Evolutionary conservation across 2,888 invertebrate species (phyloP), one percentile per base, ranked within the genome.

Genomic region (Himalopsyche japonica): DNA sequence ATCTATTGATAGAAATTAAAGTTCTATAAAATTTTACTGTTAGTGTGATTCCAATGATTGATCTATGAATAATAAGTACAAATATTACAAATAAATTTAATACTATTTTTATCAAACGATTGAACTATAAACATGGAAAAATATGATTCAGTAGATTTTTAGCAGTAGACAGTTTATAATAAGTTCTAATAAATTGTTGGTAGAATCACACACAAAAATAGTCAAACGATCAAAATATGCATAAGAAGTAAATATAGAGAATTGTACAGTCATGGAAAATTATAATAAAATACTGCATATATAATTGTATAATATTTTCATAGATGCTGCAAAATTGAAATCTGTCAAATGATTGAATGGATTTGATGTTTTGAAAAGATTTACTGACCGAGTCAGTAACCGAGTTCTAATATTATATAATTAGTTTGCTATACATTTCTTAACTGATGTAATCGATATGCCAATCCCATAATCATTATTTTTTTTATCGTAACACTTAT

Each of bases 361-460:
- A 20, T 57, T 20, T 57, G 57, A n/a, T 20, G 20, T 20, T 20
- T 57, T 20, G 20, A 57, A 57, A 20, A 24, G 20, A 57, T 57
- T 27, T 27, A 70, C 27, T 30, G 12, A 70, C 27, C 27, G 30
- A 27, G 27, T 70, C 27, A 12, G 27, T 27, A 27, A 70, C 70
- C 70, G 15, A 30, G 30, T 70, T 12, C 70, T 70, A 70, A 70
- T 2, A 70, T 30, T 27, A 10, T 70, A 70, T 27, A 70, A 70
- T 70, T n/a, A 70, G 70, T 70, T 43, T 70, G 10, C 70, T 70
- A 30, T 70, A 70, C 70, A 70, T 70, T 70, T 70, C 70, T 70
- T 70, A 70, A 70, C 70, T 70, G 70, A 70, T 70, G 70, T 70
- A 70, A 70, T 70, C 70, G 70, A 70, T 70, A 70, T 70, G 70